Percentiles rank a stretch among this genome's conserved stretches.
phyloP scores from a whole-genome alignment of 2,113 vertebrate genomes.

The Pao palembangensis region DNA sequence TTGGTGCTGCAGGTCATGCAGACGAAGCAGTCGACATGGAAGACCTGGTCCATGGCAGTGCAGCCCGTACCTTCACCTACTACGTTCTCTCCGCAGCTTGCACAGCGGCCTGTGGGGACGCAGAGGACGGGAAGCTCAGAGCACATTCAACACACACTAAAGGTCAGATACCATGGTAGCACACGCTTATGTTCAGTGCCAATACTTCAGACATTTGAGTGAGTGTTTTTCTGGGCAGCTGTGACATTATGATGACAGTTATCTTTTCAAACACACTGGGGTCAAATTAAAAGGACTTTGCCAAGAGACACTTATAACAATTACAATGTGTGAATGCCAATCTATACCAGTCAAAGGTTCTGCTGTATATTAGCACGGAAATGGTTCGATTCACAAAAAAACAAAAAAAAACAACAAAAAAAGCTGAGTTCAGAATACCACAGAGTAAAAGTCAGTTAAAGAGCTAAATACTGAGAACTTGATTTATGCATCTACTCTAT shows the following conservation, averaged over 20 bases:
- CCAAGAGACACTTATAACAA: background rate
- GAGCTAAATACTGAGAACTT: no score
- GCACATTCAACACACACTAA: constrained; percentile 13
- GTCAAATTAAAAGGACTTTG: background rate
- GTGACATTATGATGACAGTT: background rate
- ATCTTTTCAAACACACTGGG: background rate
- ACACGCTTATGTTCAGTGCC: no score
- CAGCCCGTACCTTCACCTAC: constrained; percentile 95
- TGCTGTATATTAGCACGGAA: no score
- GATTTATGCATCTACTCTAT: no score
- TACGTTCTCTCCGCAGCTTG: constrained; percentile 94
- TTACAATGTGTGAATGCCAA: no score
- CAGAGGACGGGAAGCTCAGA: constrained; percentile 19
- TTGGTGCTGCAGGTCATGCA: constrained; percentile 89
- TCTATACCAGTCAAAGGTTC: no score
- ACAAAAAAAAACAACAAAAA: no score
- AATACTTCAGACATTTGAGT: no score
- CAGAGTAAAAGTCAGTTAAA: no score
- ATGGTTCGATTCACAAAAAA: no score
- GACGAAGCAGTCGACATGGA: constrained; percentile 93
- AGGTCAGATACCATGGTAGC: constrained; percentile 1
- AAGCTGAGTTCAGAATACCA: no score
- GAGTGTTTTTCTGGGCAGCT: no score
- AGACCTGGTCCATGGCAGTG: constrained; percentile 98
- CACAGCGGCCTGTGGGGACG: constrained; percentile 83